Conservation (phyloP, 2,113 vertebrate species). For the Lepus europaeus region DNA sequence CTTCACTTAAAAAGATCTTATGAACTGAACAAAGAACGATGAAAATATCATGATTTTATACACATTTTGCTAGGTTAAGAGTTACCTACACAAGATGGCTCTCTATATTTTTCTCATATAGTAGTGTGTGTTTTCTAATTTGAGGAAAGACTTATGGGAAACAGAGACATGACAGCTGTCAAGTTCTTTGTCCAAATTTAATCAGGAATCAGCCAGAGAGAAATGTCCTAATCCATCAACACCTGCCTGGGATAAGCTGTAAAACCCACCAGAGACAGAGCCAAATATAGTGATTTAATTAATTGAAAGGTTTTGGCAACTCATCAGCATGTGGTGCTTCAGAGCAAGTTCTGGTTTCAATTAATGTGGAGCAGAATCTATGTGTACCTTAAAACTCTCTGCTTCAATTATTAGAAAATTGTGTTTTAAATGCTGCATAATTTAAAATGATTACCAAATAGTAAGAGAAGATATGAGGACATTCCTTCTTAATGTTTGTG, state of each 20-base stretch:
- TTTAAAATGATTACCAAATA: constrained; percentile 5
- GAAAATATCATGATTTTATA: background rate
- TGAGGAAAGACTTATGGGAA: constrained; percentile 49
- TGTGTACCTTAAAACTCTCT: background rate
- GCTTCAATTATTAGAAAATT: background rate
- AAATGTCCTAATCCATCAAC: constrained; percentile 77
- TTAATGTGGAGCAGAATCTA: background rate
- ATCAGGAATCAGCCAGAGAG: constrained; percentile 72
- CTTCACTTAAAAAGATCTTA: background rate
- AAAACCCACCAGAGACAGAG: constrained; percentile 66
- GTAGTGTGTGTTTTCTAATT: background rate
- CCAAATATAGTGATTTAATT: constrained; percentile 79
- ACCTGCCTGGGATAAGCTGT: constrained; percentile 75
- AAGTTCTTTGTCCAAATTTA: constrained; percentile 74
- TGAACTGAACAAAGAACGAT: background rate
- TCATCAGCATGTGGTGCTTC: constrained; percentile 8
- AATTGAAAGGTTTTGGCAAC: constrained; percentile 74
- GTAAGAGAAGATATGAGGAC: background rate
- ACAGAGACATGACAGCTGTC: constrained; percentile 69
- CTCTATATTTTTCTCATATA: background rate
- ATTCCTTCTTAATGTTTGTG: background rate
- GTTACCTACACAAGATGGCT: background rate
- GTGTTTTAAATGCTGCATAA: background rate
- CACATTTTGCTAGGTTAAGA: background rate
- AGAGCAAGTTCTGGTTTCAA: background rate